phyloP scores from a whole-genome alignment of 2,888 invertebrate genomes.

The Elmis aenea region DNA sequence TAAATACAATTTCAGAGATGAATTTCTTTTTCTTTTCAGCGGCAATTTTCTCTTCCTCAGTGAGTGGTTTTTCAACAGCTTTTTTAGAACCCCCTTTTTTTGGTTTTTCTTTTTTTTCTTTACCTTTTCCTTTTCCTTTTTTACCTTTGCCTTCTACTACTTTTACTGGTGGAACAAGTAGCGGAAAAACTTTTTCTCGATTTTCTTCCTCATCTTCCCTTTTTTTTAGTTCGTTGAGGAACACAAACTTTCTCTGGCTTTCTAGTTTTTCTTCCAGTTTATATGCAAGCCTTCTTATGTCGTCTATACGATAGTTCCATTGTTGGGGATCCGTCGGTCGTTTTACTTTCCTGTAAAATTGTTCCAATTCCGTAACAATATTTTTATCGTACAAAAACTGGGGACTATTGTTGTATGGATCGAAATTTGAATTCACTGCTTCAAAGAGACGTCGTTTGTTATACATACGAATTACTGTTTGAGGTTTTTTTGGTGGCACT shows the following conservation, averaged over 20 bases:
- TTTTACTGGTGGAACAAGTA: too few relatives aligned
- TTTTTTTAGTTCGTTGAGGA: constrained; percentile 1
- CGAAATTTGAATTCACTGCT: constrained; percentile 21
- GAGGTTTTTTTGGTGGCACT: constrained; percentile 5
- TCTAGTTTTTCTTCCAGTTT: constrained; percentile 7
- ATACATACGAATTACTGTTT: constrained; percentile 12
- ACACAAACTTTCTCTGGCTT: background rate
- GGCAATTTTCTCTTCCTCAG: background rate
- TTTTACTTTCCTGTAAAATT: constrained; percentile 21
- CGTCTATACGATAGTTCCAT: constrained; percentile 17
- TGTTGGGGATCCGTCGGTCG: constrained; percentile 10
- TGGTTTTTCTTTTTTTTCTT: background rate
- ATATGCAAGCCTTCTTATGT: constrained; percentile 7
- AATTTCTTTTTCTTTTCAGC: background rate
- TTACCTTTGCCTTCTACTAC: too few relatives aligned
- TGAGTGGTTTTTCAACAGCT: background rate
- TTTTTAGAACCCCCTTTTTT: constrained; percentile 4
- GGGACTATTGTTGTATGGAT: constrained; percentile 10
- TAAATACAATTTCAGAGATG: background rate
- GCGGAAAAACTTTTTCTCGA: too few relatives aligned
- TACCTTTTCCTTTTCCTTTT: background rate
- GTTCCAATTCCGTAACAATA: constrained; percentile 21
- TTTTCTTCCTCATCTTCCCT: background rate
- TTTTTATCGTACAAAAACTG: constrained; percentile 23
- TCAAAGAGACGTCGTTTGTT: constrained; percentile 26